A percentile compares a stretch with the other conserved stretches of the same genome.
Conservation (phyloP, 1,140 invertebrate genomes). For the Tribolium castaneum region DNA sequence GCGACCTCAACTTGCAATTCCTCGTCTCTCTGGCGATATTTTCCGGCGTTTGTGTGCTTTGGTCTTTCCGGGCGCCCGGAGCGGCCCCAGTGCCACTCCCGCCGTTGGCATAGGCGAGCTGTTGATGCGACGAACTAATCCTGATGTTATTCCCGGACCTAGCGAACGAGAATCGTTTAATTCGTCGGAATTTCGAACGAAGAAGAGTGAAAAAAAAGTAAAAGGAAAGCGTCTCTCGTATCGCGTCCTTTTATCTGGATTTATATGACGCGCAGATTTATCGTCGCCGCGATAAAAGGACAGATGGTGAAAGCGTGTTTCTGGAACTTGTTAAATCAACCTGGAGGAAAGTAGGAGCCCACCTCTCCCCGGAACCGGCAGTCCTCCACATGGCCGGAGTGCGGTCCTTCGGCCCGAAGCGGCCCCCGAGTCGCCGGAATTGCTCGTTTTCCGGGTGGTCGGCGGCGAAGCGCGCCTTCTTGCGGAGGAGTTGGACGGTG, state of each 20-base stretch:
- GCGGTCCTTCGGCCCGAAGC: conserved; percentile 69
- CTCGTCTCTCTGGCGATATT: conserved; percentile 75
- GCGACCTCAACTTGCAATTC: conserved; percentile 72
- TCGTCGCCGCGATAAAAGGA: conserved; percentile 21
- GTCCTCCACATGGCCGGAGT: conserved; percentile 66
- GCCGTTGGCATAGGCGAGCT: conserved; percentile 71
- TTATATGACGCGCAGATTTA: conserved; percentile 29
- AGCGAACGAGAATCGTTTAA: neutral
- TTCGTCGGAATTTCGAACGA: neutral
- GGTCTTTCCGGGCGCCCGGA: conserved; percentile 66
- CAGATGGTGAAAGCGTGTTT: conserved; percentile 23
- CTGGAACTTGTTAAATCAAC: conserved; percentile 22
- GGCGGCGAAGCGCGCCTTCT: conserved; percentile 76
- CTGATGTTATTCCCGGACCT: conserved; percentile 55
- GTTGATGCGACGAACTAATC: conserved; percentile 68
- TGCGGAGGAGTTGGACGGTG: conserved; percentile 85
- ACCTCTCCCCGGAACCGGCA: conserved; percentile 62
- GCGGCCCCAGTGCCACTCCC: conserved; percentile 59
- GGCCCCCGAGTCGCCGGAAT: conserved; percentile 71
- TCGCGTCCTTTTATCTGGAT: conserved; percentile 18
- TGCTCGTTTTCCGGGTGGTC: conserved; percentile 71
- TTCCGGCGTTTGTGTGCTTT: conserved; percentile 76
- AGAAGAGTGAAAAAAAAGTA: neutral
- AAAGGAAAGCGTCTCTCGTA: conserved; percentile 9
- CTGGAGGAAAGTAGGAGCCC: conserved; percentile 20